Percentiles rank a stretch among this genome's conserved stretches.
Evolutionary conservation across 2,888 invertebrate species (phyloP).

Genomic region (Gnatocerus cornutus): DNA sequence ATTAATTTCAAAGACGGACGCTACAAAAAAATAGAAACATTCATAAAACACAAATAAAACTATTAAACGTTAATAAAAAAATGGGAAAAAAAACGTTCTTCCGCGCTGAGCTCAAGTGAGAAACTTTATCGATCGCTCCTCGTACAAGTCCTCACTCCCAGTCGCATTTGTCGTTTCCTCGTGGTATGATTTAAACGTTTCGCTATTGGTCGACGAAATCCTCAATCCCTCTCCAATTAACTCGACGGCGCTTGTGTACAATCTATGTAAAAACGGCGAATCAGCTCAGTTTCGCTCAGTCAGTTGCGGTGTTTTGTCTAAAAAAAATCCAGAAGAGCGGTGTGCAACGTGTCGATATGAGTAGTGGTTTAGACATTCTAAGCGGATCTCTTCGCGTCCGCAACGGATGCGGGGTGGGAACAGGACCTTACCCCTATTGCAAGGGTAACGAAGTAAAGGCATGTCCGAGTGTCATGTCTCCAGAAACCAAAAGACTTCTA

Average conservation of each 20-base stretch:
- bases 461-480: constrained; percentile 83
- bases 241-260: constrained; percentile 12
- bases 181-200: constrained; percentile 32
- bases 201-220: constrained; percentile 25
- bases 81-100: too few species aligned
- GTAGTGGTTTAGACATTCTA: constrained; percentile 67
- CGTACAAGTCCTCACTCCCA: not conserved
- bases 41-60: too few species aligned
- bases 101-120: too few species aligned
- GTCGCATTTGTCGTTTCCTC: constrained; percentile 15
- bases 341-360: constrained; percentile 31
- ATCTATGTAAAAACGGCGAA: constrained; percentile 23
- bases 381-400: constrained; percentile 69
- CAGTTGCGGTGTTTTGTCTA: constrained; percentile 6
- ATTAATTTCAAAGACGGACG: too few species aligned
- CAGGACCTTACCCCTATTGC: constrained; percentile 61
- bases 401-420: constrained; percentile 62
- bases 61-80: too few species aligned
- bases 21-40: too few species aligned
- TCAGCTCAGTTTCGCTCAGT: constrained; percentile 32
- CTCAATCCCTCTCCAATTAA: constrained; percentile 31
- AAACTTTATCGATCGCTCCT: constrained; percentile 18
- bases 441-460: constrained; percentile 67
- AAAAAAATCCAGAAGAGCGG: not conserved
- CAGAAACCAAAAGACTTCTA: constrained; percentile 78